Conservation (phyloP, 2,797 vertebrate genomes). For the Neostethus bicornis region DNA sequence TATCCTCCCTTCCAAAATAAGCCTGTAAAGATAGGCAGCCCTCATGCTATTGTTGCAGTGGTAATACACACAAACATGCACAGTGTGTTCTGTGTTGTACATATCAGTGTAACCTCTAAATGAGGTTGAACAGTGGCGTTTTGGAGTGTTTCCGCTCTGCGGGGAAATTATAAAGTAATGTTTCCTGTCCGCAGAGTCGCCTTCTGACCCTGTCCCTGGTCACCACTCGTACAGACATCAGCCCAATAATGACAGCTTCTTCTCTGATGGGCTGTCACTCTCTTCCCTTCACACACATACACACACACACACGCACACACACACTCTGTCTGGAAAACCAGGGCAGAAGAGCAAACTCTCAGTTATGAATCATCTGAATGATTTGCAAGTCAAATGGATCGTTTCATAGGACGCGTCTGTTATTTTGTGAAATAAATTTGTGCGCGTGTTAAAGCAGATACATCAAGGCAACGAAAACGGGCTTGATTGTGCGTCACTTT, state of each 20-base stretch:
- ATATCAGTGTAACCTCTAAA: conserved; percentile 60
- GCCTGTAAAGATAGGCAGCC: conserved; percentile 30
- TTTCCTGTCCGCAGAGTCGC: conserved; percentile 67
- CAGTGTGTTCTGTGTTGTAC: neutral
- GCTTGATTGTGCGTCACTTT: conserved; percentile 72
- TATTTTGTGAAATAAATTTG: conserved; percentile 70
- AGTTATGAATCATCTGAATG: conserved; percentile 64
- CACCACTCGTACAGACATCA: conserved; percentile 54
- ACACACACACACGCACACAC: conserved; percentile 21
- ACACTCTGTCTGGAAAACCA: conserved; percentile 40
- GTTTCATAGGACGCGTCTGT: conserved; percentile 66
- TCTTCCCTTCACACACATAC: conserved; percentile 38
- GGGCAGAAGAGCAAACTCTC: conserved; percentile 39
- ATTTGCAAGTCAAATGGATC: conserved; percentile 78
- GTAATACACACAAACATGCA: neutral
- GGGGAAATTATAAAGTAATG: conserved; percentile 69
- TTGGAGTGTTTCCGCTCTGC: conserved; percentile 62
- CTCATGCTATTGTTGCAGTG: conserved; percentile 32
- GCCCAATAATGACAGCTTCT: conserved; percentile 71
- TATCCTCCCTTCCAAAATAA: conserved; percentile 21
- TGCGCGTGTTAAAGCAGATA: conserved; percentile 63
- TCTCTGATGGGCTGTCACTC: conserved; percentile 73
- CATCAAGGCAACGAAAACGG: conserved; percentile 64
- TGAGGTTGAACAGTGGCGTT: conserved; percentile 52
- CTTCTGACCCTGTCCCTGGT: conserved; percentile 56